Evolutionary conservation across 2,113 vertebrate genomes (phyloP).

Genomic region (Rana temporaria): DNA sequence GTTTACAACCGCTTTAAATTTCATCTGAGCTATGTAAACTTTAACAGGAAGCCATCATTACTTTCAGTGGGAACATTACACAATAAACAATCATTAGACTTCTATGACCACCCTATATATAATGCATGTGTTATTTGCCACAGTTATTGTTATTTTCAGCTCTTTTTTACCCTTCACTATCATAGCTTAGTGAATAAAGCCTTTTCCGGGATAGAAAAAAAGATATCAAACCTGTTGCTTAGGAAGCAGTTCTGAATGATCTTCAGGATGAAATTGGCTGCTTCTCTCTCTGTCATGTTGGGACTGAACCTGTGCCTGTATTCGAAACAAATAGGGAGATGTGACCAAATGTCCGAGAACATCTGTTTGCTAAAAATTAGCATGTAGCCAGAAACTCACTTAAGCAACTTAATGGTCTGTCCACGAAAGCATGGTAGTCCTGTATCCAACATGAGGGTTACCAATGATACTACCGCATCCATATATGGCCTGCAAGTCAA

Average conservation of each 20-base stretch:
- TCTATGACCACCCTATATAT: too few relatives aligned
- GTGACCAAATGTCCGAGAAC: not conserved
- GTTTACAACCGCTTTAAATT: too few relatives aligned
- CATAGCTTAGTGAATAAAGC: too few relatives aligned
- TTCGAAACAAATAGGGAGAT: not conserved
- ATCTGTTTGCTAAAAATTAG: not conserved
- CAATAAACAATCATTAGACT: too few relatives aligned
- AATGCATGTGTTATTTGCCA: too few relatives aligned
- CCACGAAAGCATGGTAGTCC: slow-evolving; percentile 96
- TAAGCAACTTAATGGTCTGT: slow-evolving; percentile 95
- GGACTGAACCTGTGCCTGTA: slow-evolving; percentile 92
- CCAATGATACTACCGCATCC: slow-evolving; percentile 94
- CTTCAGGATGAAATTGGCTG: slow-evolving; percentile 94
- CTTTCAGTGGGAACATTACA: too few relatives aligned
- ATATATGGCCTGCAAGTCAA: slow-evolving; percentile 85
- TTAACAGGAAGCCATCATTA: too few relatives aligned
- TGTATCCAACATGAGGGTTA: slow-evolving; percentile 91
- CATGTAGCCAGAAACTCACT: slow-evolving; percentile 76
- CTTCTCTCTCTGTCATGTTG: slow-evolving; percentile 92
- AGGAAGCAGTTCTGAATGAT: slow-evolving; percentile 97
- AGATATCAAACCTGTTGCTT: slow-evolving; percentile 85
- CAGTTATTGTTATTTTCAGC: too few relatives aligned
- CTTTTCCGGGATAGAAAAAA: not conserved
- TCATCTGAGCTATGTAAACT: too few relatives aligned
- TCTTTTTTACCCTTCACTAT: too few relatives aligned